phyloP scores from a whole-genome alignment of 2,797 vertebrate genomes.

The Lerista edwardsae region DNA sequence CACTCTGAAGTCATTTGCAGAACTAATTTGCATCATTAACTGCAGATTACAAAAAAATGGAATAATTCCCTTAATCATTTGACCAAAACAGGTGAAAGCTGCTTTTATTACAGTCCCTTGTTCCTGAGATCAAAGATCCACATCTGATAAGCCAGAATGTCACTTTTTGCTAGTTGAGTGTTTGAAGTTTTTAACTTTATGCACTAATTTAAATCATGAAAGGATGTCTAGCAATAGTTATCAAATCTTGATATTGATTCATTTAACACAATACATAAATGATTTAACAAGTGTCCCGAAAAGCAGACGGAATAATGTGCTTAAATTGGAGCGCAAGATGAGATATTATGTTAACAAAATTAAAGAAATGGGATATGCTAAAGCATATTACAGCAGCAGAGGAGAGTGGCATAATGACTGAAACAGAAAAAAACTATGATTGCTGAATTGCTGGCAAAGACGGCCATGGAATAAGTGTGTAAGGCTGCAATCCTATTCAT shows the following conservation, averaged over 20 bases:
- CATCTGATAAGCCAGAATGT: conserved; percentile 57
- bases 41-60: conserved; percentile 22
- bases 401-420: background rate
- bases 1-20: conserved; percentile 30
- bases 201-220: conserved; percentile 60
- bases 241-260: conserved; percentile 33
- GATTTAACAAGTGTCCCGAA: background rate
- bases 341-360: conserved; percentile 1
- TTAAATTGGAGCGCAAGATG: background rate
- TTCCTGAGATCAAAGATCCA: conserved; percentile 56
- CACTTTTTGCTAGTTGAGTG: conserved; percentile 48
- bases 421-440: background rate
- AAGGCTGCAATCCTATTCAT: background rate
- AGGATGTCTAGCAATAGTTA: conserved; percentile 45
- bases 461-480: background rate
- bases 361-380: background rate
- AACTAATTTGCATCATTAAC: conserved; percentile 45
- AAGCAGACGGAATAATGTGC: background rate
- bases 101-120: conserved; percentile 43
- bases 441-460: background rate
- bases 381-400: background rate
- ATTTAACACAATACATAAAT: background rate
- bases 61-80: conserved; percentile 38
- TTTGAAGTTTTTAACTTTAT: conserved; percentile 55
- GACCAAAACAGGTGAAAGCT: background rate